Conservation (phyloP, 2,888 invertebrate genomes). For the Nudaria mundana region DNA sequence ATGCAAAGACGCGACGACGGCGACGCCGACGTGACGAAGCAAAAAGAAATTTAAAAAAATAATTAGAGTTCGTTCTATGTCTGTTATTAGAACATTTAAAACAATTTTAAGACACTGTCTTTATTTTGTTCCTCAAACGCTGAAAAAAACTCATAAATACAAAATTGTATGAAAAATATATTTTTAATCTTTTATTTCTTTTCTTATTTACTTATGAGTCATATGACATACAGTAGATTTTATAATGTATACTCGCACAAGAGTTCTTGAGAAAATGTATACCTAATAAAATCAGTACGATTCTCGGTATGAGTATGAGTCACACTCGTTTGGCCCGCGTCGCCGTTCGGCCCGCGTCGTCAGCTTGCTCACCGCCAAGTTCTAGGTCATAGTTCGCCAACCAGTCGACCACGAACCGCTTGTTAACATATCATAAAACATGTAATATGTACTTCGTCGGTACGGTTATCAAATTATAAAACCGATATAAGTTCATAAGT, state of each 20-base stretch:
- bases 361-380: constrained; percentile 53
- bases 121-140: too few relatives aligned
- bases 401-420: constrained; percentile 37
- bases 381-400: constrained; percentile 70
- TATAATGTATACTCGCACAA: constrained; percentile 24
- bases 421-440: constrained; percentile 1
- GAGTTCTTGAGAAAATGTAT: constrained; percentile 52
- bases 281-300: constrained; percentile 52
- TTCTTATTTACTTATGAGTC: constrained; percentile 24
- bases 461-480: background rate
- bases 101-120: too few relatives aligned
- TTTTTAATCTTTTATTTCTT: too few relatives aligned
- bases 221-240: constrained; percentile 15
- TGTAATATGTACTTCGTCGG: background rate
- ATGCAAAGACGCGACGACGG: too few relatives aligned
- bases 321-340: constrained; percentile 23
- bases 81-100: too few relatives aligned
- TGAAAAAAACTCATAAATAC: too few relatives aligned
- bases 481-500: too few relatives aligned
- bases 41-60: too few relatives aligned
- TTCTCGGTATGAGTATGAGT: constrained; percentile 60
- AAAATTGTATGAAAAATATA: too few relatives aligned
- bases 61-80: too few relatives aligned
- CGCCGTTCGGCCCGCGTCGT: constrained; percentile 20
- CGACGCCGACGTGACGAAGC: too few relatives aligned